These are phyloP conservation scores for Pararge aegeria DNA, from an alignment of 1,140 invertebrate species.

Conservation along the genomic window DNA sequence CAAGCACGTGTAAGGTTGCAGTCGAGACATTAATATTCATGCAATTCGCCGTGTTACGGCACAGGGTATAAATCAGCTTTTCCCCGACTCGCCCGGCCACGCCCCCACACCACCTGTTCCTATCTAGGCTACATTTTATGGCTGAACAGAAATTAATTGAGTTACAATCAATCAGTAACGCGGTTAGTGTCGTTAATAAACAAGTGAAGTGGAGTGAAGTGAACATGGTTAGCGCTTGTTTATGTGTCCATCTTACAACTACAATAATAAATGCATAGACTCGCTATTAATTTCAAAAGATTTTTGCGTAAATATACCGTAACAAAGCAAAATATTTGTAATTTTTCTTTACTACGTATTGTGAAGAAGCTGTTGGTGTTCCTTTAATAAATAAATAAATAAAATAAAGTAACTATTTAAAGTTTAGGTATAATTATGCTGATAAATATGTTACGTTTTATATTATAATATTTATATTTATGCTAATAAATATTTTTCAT, in stretches of 20 bases:
- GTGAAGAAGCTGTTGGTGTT: too few species aligned
- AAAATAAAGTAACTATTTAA: too few species aligned
- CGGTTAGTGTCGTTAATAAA: constrained; percentile 2
- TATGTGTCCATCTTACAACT: not conserved
- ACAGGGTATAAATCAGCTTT: constrained; percentile 20
- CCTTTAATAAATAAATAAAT: too few species aligned
- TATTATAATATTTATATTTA: too few species aligned
- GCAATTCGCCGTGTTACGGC: constrained; percentile 10
- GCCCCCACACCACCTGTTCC: constrained; percentile 14
- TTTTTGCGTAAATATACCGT: too few species aligned
- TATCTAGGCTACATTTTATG: constrained; percentile 17
- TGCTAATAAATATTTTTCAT: too few species aligned
- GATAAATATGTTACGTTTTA: too few species aligned
- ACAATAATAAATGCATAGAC: not conserved
- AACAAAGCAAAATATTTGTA: too few species aligned
- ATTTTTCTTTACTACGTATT: too few species aligned
- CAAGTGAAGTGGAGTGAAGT: not conserved
- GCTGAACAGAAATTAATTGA: constrained; percentile 17
- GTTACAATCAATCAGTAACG: constrained; percentile 18
- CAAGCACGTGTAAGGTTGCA: constrained; percentile 19
- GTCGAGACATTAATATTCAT: constrained; percentile 27
- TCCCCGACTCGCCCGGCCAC: constrained; percentile 6
- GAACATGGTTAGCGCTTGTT: not conserved
- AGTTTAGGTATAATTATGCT: too few species aligned
- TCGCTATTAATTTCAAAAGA: too few species aligned